Conservation (phyloP, 1,140 invertebrate species). For the Grapholita molesta region DNA sequence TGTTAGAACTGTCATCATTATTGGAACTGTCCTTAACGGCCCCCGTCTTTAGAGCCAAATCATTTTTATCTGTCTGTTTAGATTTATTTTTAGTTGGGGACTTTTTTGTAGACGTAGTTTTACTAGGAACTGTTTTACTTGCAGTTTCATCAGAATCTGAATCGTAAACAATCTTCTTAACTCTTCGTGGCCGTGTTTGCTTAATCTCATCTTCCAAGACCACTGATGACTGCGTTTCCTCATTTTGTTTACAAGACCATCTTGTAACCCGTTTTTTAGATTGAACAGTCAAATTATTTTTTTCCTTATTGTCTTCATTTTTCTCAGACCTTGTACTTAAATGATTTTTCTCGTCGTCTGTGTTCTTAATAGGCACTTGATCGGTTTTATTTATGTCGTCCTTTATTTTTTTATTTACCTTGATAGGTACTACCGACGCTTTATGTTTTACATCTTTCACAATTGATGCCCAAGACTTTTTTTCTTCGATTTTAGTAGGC, state of each 20-base stretch:
- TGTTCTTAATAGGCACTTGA: slow-evolving; percentile 4
- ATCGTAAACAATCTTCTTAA: slow-evolving; percentile 25
- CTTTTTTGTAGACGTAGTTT: slow-evolving; percentile 19
- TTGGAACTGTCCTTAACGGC: neutral
- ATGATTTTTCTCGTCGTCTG: neutral
- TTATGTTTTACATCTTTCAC: slow-evolving; percentile 21
- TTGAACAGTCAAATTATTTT: slow-evolving; percentile 11
- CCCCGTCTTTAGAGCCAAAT: neutral
- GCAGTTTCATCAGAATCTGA: slow-evolving; percentile 27
- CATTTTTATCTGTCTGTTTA: neutral
- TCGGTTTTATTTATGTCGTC: slow-evolving; percentile 17
- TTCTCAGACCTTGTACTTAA: neutral
- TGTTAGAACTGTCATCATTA: slow-evolving; percentile 7
- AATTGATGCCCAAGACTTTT: slow-evolving; percentile 3
- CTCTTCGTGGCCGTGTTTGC: slow-evolving; percentile 14
- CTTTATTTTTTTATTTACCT: slow-evolving; percentile 18
- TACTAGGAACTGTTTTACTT: slow-evolving; percentile 24
- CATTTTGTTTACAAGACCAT: slow-evolving; percentile 29
- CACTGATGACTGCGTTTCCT: neutral
- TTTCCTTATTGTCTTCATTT: slow-evolving; percentile 20
- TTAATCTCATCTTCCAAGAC: slow-evolving; percentile 10
- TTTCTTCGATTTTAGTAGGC: neutral
- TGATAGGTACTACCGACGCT: slow-evolving; percentile 11
- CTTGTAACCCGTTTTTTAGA: slow-evolving; percentile 41
- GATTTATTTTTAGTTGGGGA: neutral